Base-by-base conservation (phyloP, 2,888 invertebrate species). In the Eupeodes luniger region DNA sequence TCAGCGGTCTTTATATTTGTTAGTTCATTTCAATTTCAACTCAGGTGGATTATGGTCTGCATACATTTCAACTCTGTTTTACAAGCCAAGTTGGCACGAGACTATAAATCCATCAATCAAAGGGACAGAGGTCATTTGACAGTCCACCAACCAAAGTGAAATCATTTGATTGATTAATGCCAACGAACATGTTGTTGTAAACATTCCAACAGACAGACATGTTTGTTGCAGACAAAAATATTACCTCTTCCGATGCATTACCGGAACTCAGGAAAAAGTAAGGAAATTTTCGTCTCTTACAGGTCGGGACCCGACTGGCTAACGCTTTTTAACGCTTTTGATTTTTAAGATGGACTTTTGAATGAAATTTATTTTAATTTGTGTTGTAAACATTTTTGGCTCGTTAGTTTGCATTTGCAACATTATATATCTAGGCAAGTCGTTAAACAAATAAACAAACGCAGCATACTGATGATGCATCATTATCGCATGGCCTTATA, bases 1-100 rank as follows among this genome's bases (percentile, higher is more conserved):
- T 79, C 66, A 62, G 36, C 7, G 47, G 27, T 34, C 14, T 44
- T 66, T 55, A 40, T 34, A 9, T 49, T 34, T 27, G 27, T 3
- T 19, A 64, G 27, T 82, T 77, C 49, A 64, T 66, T 83, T 74
- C 19, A 61, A 72, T 64, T 77, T 77, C 62, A 64, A 59, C 57
- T 72, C 59, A 83, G 51, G 66, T 74, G 53, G 44, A 53, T 67
- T 74, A 74, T 61, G 59, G 72, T 59, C 44, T 66, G 44, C 49
- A 51, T 40, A 51, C 19, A 36, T 36, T 34, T 59, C 14, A 12
- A 1, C 34, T 27, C 27, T 59, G 57, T 55, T 64, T 47, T 69
- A 19, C 36, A 40, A 57, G 49, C 40, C 53, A 64, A 59, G 36
- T 72, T 83, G 74, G 61, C 59, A 53, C 59, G 10, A n/a, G 44